phyloP scores from a whole-genome alignment of 64 coral and sea anemone genomes.

The Montipora cactus region DNA sequence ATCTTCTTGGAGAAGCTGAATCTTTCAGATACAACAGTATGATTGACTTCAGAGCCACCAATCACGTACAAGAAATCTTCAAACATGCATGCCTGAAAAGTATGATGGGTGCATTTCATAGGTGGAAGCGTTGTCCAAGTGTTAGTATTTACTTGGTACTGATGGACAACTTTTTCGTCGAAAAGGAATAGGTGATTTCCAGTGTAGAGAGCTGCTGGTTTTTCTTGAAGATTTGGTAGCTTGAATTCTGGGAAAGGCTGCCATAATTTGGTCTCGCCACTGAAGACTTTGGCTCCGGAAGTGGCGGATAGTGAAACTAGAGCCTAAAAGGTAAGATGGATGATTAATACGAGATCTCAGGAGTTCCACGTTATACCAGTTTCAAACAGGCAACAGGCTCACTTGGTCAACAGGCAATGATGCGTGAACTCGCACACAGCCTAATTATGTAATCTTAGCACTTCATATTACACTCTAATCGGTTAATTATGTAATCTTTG shows the following conservation, averaged over 20 bases:
- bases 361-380: no score
- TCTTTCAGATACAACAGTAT: slow-evolving; percentile 30
- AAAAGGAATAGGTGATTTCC: slow-evolving; percentile 41
- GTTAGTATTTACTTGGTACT: slow-evolving; percentile 29
- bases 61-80: slow-evolving; percentile 46
- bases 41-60: slow-evolving; percentile 22
- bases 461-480: no score
- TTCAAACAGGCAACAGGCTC: no score
- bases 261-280: slow-evolving; percentile 7
- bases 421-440: no score
- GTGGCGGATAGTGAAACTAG: slow-evolving; percentile 9
- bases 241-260: background rate
- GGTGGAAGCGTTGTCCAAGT: slow-evolving; percentile 12
- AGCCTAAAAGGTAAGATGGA: background rate
- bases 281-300: slow-evolving; percentile 19
- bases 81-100: slow-evolving; percentile 21
- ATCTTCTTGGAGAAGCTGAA: slow-evolving; percentile 46
- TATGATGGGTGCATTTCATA: slow-evolving; percentile 1
- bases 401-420: no score
- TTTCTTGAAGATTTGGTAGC: slow-evolving; percentile 1
- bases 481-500: no score
- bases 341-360: background rate
- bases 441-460: no score
- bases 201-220: background rate
- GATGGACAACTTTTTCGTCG: slow-evolving; percentile 38